Evolutionary conservation across 2,797 vertebrate species (phyloP).

Genomic region (Catamblyrhynchus diadema): DNA sequence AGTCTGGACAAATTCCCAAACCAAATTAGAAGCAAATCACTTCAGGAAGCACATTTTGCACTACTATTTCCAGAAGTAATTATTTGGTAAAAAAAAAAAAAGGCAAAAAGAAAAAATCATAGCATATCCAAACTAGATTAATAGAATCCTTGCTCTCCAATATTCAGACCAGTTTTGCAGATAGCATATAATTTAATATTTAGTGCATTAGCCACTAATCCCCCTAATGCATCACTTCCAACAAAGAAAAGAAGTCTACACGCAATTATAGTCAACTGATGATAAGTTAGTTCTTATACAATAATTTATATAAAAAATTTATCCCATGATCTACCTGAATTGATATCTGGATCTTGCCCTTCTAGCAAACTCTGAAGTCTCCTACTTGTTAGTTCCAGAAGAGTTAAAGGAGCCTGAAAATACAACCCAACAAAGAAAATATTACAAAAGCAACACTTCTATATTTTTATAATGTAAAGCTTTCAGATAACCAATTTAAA

Average conservation of each 20-base stretch:
- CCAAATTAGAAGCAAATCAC: not conserved
- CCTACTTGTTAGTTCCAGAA: conserved; percentile 80
- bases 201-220: not conserved
- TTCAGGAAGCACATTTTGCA: not conserved
- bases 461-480: not conserved
- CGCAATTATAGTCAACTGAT: not conserved
- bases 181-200: not conserved
- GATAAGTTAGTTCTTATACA: not conserved
- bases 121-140: not conserved
- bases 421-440: not conserved
- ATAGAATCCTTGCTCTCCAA: not conserved
- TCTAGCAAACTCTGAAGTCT: conserved; percentile 78
- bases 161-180: not conserved
- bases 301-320: not conserved
- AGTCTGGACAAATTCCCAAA: not conserved
- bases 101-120: not conserved
- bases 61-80: not conserved
- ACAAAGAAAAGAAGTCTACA: not conserved
- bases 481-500: not conserved
- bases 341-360: conserved; percentile 78
- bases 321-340: conserved; percentile 70
- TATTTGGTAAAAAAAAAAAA: not conserved
- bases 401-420: conserved; percentile 77
- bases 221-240: not conserved
- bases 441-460: not conserved